Conservation (phyloP, 2,888 invertebrate species). For the Ditylenchus weischeri region DNA sequence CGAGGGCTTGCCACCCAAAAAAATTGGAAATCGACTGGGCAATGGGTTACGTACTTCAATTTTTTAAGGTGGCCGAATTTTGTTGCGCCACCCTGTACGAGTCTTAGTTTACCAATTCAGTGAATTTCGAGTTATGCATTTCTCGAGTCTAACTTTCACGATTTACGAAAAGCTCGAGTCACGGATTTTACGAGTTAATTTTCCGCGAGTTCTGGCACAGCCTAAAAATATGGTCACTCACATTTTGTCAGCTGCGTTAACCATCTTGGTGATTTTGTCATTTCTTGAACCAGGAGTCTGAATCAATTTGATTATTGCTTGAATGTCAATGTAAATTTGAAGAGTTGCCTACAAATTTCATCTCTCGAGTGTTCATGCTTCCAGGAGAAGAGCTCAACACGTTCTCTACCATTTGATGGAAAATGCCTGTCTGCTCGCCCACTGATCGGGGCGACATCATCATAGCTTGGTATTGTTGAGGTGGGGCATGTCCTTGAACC, state of each 20-base stretch:
- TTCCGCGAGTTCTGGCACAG: no score
- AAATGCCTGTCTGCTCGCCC: constrained; percentile 75
- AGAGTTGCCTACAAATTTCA: constrained; percentile 2
- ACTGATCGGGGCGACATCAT: constrained; percentile 69
- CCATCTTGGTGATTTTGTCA: constrained; percentile 1
- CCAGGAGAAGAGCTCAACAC: constrained; percentile 73
- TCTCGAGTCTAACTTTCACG: no score
- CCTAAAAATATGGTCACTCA: not conserved
- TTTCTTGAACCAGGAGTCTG: constrained; percentile 6
- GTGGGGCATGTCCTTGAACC: constrained; percentile 61
- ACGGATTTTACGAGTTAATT: no score
- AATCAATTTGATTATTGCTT: not conserved
- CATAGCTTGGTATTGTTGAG: constrained; percentile 21
- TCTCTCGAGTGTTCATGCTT: constrained; percentile 24
- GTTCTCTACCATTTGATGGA: constrained; percentile 89
- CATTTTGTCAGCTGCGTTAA: not conserved
- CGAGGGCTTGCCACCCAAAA: no score
- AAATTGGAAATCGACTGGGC: no score
- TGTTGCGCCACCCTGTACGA: no score
- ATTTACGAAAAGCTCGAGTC: no score
- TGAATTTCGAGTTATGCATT: no score
- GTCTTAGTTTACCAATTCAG: no score
- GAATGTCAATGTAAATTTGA: no score
- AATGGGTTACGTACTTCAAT: no score
- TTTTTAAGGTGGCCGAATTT: no score